Percentiles rank a stretch among this genome's conserved stretches.
These are phyloP conservation scores for Gryllus bimaculatus DNA, from an alignment of 1,140 invertebrate genomes.

Conservation along the genomic window DNA sequence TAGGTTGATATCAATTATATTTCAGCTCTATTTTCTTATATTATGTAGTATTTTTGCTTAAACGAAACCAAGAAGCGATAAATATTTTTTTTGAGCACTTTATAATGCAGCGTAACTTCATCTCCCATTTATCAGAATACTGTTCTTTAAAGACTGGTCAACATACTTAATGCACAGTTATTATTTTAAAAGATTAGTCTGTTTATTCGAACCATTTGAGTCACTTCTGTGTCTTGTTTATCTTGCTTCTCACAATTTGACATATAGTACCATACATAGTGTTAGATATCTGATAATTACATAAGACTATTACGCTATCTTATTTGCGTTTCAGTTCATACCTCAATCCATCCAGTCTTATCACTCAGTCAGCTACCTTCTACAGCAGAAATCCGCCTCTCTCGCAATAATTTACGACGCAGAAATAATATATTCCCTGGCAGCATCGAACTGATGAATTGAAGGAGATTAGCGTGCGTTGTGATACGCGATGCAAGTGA, in stretches of 20 bases:
- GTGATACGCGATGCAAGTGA: background rate
- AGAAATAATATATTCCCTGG: background rate
- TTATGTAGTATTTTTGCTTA: no score
- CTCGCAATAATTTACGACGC: background rate
- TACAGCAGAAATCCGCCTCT: background rate
- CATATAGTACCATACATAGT: background rate
- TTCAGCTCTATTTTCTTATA: no score
- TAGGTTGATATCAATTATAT: no score
- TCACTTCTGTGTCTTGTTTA: no score
- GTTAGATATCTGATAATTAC: background rate
- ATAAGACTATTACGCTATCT: background rate
- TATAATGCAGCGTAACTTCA: no score
- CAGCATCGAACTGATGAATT: slow-evolving; percentile 1
- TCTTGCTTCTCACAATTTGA: background rate
- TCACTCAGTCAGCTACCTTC: background rate
- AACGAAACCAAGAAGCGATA: no score
- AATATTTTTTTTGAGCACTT: no score
- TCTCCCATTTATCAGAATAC: no score
- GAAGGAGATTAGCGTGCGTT: background rate
- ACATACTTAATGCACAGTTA: no score
- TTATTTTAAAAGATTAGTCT: no score
- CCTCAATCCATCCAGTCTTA: background rate
- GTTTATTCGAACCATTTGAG: no score
- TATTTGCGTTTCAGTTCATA: background rate
- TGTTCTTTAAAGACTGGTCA: no score